Evolutionary conservation across 2,888 invertebrate species (phyloP), one percentile per base, ranked within the genome.

Genomic region (Xanthostigma xanthostigma): DNA sequence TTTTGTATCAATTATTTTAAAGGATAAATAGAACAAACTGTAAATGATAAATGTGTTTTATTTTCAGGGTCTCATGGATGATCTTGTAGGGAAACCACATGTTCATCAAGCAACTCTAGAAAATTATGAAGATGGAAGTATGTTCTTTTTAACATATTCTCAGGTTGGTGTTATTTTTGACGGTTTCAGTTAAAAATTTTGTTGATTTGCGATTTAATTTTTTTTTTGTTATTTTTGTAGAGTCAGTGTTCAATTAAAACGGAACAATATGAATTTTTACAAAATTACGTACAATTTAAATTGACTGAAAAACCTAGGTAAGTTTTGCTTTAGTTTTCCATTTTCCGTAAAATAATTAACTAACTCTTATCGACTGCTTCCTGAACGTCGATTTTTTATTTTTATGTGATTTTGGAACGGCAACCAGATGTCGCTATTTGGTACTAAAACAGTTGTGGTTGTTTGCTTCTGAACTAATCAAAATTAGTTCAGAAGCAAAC

Each of bases 131-230:
- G 68, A 71, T 48, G 64, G 69, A 34, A 69, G 71, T 43, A 61
- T 75, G 49, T 77, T 75, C 60, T 77, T 74, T 58, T 56, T 77
- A 10, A 60, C 73, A 1, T 75, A 71, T 56, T 69, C 73, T 10
- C 77, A 78, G 65, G 71, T 72, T 62, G 53, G 50, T 51, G 38
- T 41, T 35, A 40, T 27, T 39, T 49, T 39, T 39, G 36, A 41
- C 41, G 36, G 45, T 38, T 33, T 10, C n/a, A 37, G 34, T 37
- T 44, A 27, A 17, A 12, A 46, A 6, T 33, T 45, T 37, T 44
- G 11, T 36, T 34, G 41, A 35, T 37, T 17, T 50, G 44, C 3
- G 34, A 48, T 50, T 48, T 53, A 46, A 17, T 12, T 50, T 36
- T 45, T 48, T 52, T 41, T 52, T 49, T 53, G 27, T 27, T 27